Evolutionary conservation across 1,140 invertebrate genomes (phyloP).

Genomic region (Trichoplusia ni): DNA sequence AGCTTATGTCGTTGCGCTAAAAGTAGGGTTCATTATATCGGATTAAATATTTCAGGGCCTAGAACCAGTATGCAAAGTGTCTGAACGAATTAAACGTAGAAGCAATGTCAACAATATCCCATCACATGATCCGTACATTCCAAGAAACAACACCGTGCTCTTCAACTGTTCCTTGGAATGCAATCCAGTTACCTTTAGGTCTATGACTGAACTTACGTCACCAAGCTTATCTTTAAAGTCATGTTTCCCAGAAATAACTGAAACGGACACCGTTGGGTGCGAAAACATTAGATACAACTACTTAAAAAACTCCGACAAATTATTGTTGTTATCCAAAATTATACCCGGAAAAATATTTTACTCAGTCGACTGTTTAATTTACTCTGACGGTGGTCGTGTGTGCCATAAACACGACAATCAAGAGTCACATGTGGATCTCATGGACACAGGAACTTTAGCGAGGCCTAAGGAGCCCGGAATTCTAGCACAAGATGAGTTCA

Average conservation of each 20-base stretch:
- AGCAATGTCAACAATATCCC: conserved; percentile 40
- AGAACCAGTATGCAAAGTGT: conserved; percentile 48
- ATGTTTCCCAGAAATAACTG: conserved; percentile 44
- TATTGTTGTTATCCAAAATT: conserved; percentile 58
- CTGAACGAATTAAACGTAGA: conserved; percentile 25
- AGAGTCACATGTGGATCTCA: conserved; percentile 54
- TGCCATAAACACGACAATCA: conserved; percentile 60
- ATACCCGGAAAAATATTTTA: conserved; percentile 62
- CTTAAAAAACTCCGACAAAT: conserved; percentile 65
- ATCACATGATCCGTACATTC: conserved; percentile 60
- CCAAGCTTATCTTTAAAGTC: conserved; percentile 43
- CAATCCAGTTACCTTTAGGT: conserved; percentile 42
- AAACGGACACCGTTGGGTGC: conserved; percentile 45
- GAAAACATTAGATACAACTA: conserved; percentile 56
- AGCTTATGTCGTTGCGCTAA: no score
- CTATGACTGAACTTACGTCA: conserved; percentile 53
- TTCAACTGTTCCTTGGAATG: conserved; percentile 58
- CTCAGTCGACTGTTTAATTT: conserved; percentile 67
- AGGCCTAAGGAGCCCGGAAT: conserved; percentile 56
- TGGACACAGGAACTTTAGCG: conserved; percentile 56
- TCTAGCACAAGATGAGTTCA: conserved; percentile 66
- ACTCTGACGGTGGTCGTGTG: conserved; percentile 55
- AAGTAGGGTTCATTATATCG: conserved; percentile 32
- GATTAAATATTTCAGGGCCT: conserved; percentile 51
- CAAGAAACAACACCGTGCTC: conserved; percentile 47